These are phyloP conservation scores for Nasua narica DNA, from an alignment of 2,797 vertebrate species.

Conservation along the genomic window DNA sequence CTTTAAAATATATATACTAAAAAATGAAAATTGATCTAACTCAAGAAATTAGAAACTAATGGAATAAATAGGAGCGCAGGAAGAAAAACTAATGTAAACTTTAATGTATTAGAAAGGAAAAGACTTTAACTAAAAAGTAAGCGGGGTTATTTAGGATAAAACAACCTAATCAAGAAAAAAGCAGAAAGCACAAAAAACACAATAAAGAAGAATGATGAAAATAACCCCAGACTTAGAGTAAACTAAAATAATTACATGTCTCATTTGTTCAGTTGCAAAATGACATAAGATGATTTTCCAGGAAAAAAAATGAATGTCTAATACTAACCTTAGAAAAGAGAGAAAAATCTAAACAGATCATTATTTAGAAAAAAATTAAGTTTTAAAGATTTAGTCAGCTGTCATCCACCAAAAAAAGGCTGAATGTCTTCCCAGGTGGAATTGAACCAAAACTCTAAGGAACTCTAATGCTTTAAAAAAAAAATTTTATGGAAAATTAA, in stretches of 20 bases:
- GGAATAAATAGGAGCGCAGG: neutral
- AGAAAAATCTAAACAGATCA: neutral
- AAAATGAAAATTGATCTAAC: neutral
- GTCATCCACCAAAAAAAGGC: neutral
- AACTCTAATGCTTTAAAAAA: neutral
- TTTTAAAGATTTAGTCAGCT: neutral
- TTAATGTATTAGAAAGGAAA: neutral
- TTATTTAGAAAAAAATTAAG: neutral
- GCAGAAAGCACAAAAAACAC: neutral
- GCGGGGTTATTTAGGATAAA: neutral
- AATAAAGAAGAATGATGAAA: neutral
- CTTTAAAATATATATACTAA: neutral
- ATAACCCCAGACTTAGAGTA: neutral
- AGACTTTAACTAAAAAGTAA: neutral
- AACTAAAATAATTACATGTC: neutral
- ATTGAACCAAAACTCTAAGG: neutral
- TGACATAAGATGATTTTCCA: neutral
- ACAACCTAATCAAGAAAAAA: neutral
- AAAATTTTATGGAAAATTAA: neutral
- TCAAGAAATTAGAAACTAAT: neutral
- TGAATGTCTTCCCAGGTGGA: neutral
- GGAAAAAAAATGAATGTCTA: neutral
- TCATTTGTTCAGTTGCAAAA: neutral
- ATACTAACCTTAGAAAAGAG: neutral
- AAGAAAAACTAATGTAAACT: neutral